Evolutionary conservation across 2,888 invertebrate species (phyloP), one percentile per base, ranked within the genome.

Genomic region (Perithous albicinctus): DNA sequence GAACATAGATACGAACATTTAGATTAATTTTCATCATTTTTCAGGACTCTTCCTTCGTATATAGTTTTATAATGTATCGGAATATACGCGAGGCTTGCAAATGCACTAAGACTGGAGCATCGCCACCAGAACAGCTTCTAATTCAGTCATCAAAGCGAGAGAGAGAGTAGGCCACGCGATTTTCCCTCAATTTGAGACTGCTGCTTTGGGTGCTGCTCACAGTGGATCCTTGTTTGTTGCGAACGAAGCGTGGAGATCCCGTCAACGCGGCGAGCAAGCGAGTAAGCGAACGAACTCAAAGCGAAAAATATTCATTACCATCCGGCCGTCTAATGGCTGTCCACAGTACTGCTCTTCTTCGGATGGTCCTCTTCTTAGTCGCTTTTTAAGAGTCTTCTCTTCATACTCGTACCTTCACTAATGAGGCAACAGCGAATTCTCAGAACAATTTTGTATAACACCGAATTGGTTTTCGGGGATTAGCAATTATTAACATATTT

Each of bases 141-240:
- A 92, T 91, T 92, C 89, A 80, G 88, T 89, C 91, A 91, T 91
- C 92, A 92, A 91, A 92, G 91, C 87, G 84, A 85, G 87, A 86
- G 82, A 86, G 82, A 67, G 61, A 61, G 67, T 35, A 59, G 86
- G 86, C 85, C 88, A 70, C 87, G 87, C 87, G 87, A 90, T 90
- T 91, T 92, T 90, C 88, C 89, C 88, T 91, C 89, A 88, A 90
- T 89, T 89, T 89, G 88, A 87, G 88, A 87, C 84, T 84, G 87
- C 87, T 84, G 85, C 84, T 88, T 86, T 87, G 84, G 83, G 78
- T 83, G 63, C 64, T 59, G 64, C 82, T 35, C 70, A 91, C 89
- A 91, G 86, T 83, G 81, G n/a, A 54, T 56, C 83, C 61, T 86
- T 91, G 87, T 91, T 76, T 72, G 63, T 46, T 75, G 69, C 70